These are phyloP conservation scores for Argopecten irradians DNA, from an alignment of 1,140 invertebrate species.

Conservation along the genomic window DNA sequence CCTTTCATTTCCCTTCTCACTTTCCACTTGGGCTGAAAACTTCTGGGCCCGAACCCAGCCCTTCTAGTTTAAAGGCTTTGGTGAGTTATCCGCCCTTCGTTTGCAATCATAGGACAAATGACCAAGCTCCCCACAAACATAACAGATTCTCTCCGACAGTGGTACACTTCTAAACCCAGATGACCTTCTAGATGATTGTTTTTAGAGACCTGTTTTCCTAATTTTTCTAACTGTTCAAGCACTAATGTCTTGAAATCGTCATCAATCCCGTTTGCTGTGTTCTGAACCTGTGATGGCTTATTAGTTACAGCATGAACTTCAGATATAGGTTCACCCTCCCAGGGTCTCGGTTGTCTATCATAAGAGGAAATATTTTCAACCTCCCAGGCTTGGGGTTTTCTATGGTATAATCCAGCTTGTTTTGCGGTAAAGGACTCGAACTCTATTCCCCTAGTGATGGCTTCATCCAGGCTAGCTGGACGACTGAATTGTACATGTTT, in stretches of 20 bases:
- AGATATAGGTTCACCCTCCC: neutral
- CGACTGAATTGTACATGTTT: slow-evolving; percentile 30
- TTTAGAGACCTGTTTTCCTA: slow-evolving; percentile 19
- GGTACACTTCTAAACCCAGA: neutral
- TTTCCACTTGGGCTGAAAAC: neutral
- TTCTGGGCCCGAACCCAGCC: slow-evolving; percentile 27
- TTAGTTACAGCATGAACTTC: neutral
- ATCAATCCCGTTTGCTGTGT: too few relatives aligned
- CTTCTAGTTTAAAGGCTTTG: neutral
- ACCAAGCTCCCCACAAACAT: slow-evolving; percentile 24
- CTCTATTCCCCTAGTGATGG: slow-evolving; percentile 29
- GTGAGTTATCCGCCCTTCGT: neutral
- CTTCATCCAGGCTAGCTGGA: slow-evolving; percentile 12
- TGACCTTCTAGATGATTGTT: neutral
- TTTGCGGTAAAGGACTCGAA: neutral
- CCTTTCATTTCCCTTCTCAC: neutral
- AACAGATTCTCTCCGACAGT: neutral
- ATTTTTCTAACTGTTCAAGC: neutral
- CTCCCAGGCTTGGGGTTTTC: neutral
- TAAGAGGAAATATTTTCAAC: neutral
- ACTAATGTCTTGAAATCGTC: neutral
- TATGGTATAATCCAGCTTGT: neutral
- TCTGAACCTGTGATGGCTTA: neutral
- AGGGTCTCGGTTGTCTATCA: neutral
- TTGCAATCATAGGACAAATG: slow-evolving; percentile 19